Conservation (phyloP, 2,888 invertebrate genomes). For the Chesias legatella region DNA sequence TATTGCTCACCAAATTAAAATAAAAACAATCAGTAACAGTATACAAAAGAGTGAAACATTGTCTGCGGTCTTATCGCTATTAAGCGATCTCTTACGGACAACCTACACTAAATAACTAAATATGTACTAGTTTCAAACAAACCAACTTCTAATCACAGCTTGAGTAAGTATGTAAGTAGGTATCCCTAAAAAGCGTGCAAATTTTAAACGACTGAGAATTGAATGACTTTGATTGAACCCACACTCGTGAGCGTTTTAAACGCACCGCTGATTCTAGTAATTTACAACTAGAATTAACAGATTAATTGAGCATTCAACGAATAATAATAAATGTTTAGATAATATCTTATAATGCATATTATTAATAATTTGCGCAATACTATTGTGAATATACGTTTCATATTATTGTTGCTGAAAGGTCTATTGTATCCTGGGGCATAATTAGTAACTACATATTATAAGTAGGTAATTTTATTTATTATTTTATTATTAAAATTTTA, state of each 20-base stretch:
- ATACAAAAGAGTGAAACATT: too few relatives aligned
- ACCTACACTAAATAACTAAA: too few relatives aligned
- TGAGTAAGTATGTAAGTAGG: background rate
- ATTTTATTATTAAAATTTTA: too few relatives aligned
- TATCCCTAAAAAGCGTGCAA: constrained; percentile 6
- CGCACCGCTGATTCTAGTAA: constrained; percentile 4
- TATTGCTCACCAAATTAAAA: too few relatives aligned
- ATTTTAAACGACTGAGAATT: background rate
- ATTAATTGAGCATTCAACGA: constrained; percentile 12
- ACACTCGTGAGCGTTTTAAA: constrained; percentile 11
- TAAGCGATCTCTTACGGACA: too few relatives aligned
- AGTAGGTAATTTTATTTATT: too few relatives aligned
- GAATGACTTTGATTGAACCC: constrained; percentile 15
- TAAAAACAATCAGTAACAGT: too few relatives aligned
- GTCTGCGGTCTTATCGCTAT: too few relatives aligned
- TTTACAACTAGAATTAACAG: constrained; percentile 10
- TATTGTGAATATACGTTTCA: too few relatives aligned
- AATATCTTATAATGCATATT: constrained; percentile 14
- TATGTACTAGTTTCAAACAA: background rate
- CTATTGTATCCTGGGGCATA: too few relatives aligned
- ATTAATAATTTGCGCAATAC: background rate
- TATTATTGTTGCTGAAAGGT: too few relatives aligned
- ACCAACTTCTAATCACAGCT: background rate
- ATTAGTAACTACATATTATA: too few relatives aligned
- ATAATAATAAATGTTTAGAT: constrained; percentile 9